A percentile compares a stretch with the other conserved stretches of the same genome.
Conservation (phyloP, 2,888 invertebrate species). For the Leptarthrus brevirostris region DNA sequence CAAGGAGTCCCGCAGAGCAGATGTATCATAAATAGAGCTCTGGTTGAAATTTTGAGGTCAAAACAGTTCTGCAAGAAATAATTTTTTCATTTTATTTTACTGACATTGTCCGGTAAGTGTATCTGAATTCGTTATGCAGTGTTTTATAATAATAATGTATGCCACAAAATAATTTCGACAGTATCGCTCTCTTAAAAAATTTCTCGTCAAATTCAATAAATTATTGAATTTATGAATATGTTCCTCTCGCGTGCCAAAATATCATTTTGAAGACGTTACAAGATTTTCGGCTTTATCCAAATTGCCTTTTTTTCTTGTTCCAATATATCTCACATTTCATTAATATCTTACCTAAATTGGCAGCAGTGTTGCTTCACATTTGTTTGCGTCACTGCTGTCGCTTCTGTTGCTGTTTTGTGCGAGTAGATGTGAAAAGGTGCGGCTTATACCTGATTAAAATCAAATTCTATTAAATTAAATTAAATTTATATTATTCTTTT, state of each 20-base stretch:
- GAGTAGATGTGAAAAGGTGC: conserved; percentile 1
- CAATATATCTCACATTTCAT: conserved; percentile 44
- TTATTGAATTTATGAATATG: conserved; percentile 45
- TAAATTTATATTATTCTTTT: conserved; percentile 10
- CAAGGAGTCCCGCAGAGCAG: conserved; percentile 24
- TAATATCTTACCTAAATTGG: conserved; percentile 42
- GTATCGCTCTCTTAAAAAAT: conserved; percentile 4
- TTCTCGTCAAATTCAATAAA: conserved; percentile 20
- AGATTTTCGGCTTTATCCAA: conserved; percentile 21
- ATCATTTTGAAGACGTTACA: conserved; percentile 34
- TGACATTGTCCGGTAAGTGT: background rate
- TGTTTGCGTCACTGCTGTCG: background rate
- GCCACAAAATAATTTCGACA: conserved; percentile 41
- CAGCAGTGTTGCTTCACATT: background rate
- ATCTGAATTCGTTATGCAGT: conserved; percentile 31
- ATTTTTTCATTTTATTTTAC: conserved; percentile 10
- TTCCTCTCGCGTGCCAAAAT: conserved; percentile 47
- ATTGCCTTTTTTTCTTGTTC: conserved; percentile 1
- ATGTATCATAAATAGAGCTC: conserved; percentile 37
- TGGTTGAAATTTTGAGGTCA: conserved; percentile 46
- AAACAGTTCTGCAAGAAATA: conserved; percentile 24
- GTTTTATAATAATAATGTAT: conserved; percentile 34
- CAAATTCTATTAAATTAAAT: conserved; percentile 37
- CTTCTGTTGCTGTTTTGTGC: background rate
- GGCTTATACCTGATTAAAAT: conserved; percentile 39